Base-by-base conservation (phyloP, 2,113 vertebrate genomes). In the Tachycineta bicolor region DNA sequence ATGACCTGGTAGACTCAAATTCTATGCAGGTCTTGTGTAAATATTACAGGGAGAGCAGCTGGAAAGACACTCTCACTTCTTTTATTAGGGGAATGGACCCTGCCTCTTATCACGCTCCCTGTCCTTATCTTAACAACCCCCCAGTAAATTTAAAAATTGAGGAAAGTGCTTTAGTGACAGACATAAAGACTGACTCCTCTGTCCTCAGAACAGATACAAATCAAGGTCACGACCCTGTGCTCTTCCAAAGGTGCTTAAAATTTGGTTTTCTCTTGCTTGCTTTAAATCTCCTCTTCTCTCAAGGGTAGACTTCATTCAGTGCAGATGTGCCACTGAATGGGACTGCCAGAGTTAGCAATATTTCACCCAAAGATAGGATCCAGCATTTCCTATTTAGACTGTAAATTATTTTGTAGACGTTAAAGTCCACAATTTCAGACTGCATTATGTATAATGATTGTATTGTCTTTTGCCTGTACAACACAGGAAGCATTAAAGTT, bases 71-170 rank as follows among this genome's bases (percentile, higher is more conserved):
- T 92, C 37, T 81, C 41, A 37, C 52, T 94, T 50, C 43, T 90
- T 92, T 83, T 89, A 62, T n/a, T 63, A 18, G 23, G 26, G 47
- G 13, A 63, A 53, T 53, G 59, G 75, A 8, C 64, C 68, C 59
- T 56, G 68, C 75, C 58, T 95, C 80, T 80, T 56, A n/a, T 50
- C 59, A 12, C 5, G 28, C 55, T 90, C 86, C 49, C 60, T 34
- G 28, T n/a, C 80, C 73, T 94, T 97, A 86, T 94, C 92, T 94
- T 88, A 90, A 93, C 56, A 80, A 29, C 46, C 67, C 39, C 23
- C 10, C 80, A 71, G 58, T 94, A 96, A 87, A 92, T 91, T 56
- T 87, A 65, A 80, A 94, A 91, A 64, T 25, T 44, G 83, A 71
- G 69, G 69, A 71, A 91, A 82, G 68, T 89, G 69, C 83, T 92